phyloP scores from a whole-genome alignment of 2,888 invertebrate species.

The Meteorus colon region DNA sequence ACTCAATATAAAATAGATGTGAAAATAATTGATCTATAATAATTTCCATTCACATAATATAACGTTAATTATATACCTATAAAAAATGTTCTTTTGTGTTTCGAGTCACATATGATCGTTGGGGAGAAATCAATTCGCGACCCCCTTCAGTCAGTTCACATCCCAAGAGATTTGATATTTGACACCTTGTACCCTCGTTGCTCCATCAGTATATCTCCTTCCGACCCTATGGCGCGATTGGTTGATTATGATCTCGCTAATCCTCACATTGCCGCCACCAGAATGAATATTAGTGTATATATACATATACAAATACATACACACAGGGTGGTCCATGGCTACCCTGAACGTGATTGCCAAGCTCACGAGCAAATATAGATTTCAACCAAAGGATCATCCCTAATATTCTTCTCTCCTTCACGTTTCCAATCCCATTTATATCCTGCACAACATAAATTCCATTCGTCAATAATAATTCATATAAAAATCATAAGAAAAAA shows the following conservation, averaged over 20 bases:
- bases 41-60: not conserved
- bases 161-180: conserved; percentile 65
- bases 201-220: conserved; percentile 27
- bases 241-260: conserved; percentile 72
- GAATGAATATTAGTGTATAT: conserved; percentile 16
- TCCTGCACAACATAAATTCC: not conserved
- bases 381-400: conserved; percentile 29
- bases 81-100: not conserved
- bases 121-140: conserved; percentile 60
- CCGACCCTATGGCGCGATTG: conserved; percentile 61
- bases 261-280: conserved; percentile 56
- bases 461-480: not conserved
- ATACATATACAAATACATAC: conserved; percentile 31
- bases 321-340: conserved; percentile 52
- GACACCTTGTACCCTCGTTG: conserved; percentile 62
- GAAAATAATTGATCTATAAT: conserved; percentile 9
- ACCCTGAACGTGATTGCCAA: conserved; percentile 66
- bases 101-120: conserved; percentile 35
- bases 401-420: conserved; percentile 15
- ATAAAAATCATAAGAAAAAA: not conserved
- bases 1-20: not conserved
- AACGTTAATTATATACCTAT: conserved; percentile 20
- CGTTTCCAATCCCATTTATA: conserved; percentile 26
- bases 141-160: conserved; percentile 43
- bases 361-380: conserved; percentile 65